A percentile compares a stretch with the other conserved stretches of the same genome.
Evolutionary conservation across 2,113 vertebrate genomes (phyloP).

Genomic region (Lucifuga dentata): DNA sequence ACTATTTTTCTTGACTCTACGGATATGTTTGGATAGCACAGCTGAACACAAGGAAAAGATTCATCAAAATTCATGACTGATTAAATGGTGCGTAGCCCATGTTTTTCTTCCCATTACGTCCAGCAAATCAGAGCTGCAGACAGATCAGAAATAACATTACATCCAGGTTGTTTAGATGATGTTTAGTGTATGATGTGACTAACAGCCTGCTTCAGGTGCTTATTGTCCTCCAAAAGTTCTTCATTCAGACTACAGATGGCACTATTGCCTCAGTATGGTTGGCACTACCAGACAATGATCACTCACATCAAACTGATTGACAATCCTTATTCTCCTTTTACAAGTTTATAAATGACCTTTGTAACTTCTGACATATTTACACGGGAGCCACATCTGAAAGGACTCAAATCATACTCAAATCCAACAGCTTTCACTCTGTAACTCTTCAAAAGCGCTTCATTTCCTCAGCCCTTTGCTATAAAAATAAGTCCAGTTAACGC

Average conservation of each 20-base stretch:
- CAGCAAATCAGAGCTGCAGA: constrained; percentile 36
- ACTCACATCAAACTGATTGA: constrained; percentile 69
- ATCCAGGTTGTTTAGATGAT: constrained; percentile 6
- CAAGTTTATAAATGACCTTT: constrained; percentile 66
- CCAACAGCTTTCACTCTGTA: constrained; percentile 53
- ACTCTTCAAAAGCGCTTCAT: constrained; percentile 58
- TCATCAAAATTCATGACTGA: constrained; percentile 36
- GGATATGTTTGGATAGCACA: constrained; percentile 43
- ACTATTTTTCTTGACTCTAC: constrained; percentile 46
- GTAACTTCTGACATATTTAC: constrained; percentile 48
- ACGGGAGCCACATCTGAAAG: constrained; percentile 41
- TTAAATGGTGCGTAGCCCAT: constrained; percentile 5
- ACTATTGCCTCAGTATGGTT: constrained; percentile 75
- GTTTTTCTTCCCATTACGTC: constrained; percentile 13
- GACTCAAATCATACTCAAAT: constrained; percentile 40
- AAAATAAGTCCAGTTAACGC: constrained; percentile 72
- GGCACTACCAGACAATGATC: constrained; percentile 38
- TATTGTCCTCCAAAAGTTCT: constrained; percentile 46
- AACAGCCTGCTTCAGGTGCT: constrained; percentile 12
- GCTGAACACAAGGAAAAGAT: constrained; percentile 37
- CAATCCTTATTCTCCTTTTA: constrained; percentile 59
- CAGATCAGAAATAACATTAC: constrained; percentile 20
- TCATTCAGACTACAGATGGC: constrained; percentile 82
- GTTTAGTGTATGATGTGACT: constrained; percentile 7
- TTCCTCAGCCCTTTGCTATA: constrained; percentile 64